Conservation (phyloP, 2,888 invertebrate species). For the Odontocerum albicorne region DNA sequence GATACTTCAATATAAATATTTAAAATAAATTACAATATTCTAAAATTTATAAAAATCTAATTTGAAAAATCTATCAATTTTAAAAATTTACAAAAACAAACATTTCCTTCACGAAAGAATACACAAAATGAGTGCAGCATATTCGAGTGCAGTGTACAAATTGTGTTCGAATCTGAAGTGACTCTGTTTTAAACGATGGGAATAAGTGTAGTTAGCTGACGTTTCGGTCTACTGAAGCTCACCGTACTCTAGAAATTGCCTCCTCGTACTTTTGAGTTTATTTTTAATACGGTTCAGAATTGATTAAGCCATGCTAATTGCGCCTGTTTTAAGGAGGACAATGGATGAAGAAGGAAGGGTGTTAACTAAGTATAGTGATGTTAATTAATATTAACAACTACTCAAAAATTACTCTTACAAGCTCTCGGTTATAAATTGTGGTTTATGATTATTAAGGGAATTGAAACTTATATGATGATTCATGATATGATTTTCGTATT, state of each 20-base stretch:
- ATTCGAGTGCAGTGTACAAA: too few species aligned
- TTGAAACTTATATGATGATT: too few species aligned
- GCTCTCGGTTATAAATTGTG: too few species aligned
- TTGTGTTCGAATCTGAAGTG: too few species aligned
- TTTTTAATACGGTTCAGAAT: conserved; percentile 3
- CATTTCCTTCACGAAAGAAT: too few species aligned
- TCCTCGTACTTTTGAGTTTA: background rate
- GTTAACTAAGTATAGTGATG: too few species aligned
- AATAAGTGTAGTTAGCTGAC: conserved; percentile 2
- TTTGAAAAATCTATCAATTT: background rate
- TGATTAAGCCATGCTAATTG: conserved; percentile 11
- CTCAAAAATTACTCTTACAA: background rate
- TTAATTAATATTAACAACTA: background rate
- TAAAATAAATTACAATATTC: too few species aligned
- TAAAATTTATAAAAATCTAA: too few species aligned
- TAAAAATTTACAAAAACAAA: conserved; percentile 2
- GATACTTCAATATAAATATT: too few species aligned
- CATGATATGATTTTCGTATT: too few species aligned
- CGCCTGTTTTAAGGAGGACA: background rate
- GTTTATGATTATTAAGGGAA: too few species aligned
- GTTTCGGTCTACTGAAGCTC: conserved; percentile 13
- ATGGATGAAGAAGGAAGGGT: background rate
- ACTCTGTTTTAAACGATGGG: background rate
- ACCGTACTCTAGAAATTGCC: background rate
- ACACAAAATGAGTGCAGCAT: too few species aligned